Evolutionary conservation across 2,113 vertebrate species (phyloP).

Genomic region (Eptesicus fuscus): DNA sequence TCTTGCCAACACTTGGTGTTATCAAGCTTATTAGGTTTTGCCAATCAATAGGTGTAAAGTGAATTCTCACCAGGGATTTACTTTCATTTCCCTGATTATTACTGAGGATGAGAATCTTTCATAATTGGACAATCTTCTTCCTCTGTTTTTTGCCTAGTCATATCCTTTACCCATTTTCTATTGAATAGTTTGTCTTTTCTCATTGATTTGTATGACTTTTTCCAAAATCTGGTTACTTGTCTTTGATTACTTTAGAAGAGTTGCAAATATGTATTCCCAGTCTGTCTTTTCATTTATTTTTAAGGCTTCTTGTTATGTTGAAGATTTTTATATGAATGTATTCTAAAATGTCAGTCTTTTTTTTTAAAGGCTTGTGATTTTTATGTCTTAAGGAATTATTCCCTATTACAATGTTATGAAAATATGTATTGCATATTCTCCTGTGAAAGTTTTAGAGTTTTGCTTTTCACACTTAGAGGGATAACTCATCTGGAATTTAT

Average conservation of each 20-base stretch:
- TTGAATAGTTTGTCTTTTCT: neutral
- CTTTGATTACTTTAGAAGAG: neutral
- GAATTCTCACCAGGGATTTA: slow-evolving; percentile 37
- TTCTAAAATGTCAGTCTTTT: neutral
- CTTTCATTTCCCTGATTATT: slow-evolving; percentile 52
- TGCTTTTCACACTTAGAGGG: neutral
- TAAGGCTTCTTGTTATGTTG: neutral
- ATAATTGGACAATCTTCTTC: slow-evolving; percentile 30
- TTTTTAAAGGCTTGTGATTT: neutral
- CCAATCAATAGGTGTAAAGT: slow-evolving; percentile 55
- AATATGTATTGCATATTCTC: neutral
- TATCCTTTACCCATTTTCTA: neutral
- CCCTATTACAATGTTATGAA: neutral
- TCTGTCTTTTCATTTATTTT: neutral
- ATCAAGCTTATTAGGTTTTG: slow-evolving; percentile 31
- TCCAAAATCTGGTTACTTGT: neutral
- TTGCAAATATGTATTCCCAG: neutral
- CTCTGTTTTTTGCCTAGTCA: neutral
- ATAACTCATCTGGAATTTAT: neutral
- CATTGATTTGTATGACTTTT: neutral
- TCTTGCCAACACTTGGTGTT: slow-evolving; percentile 57
- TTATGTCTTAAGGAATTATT: neutral
- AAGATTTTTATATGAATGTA: slow-evolving; percentile 1
- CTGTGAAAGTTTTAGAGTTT: neutral
- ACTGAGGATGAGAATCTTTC: neutral